Conservation (phyloP, 2,113 vertebrate genomes). For the Sialia sialis region DNA sequence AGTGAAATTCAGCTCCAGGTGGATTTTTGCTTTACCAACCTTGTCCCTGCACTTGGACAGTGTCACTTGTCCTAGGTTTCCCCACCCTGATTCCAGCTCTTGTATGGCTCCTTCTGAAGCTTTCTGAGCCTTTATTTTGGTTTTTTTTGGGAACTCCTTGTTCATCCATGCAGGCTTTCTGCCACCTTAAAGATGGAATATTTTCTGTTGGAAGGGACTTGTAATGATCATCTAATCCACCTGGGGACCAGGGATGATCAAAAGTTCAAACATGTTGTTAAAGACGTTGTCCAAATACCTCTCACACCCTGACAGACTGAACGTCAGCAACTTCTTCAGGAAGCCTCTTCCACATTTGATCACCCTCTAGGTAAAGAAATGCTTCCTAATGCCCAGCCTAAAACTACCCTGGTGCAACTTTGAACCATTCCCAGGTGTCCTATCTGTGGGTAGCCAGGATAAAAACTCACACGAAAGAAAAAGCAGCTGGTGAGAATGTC, state of each 20-base stretch:
- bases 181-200: neutral
- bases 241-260: neutral
- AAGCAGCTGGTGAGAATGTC: neutral
- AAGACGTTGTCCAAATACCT: neutral
- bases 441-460: fast-evolving
- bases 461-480: neutral
- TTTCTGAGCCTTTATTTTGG: neutral
- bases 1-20: neutral
- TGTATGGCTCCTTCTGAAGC: neutral
- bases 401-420: neutral
- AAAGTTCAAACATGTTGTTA: neutral
- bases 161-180: neutral
- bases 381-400: neutral
- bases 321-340: neutral
- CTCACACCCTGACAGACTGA: neutral
- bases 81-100: neutral
- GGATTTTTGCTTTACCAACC: neutral
- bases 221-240: neutral
- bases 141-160: neutral
- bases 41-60: neutral
- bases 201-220: neutral
- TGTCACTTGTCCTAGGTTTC: neutral
- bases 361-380: neutral
- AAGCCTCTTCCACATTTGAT: neutral
- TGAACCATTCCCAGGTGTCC: neutral